Evolutionary conservation across 2,113 vertebrate genomes (phyloP).

Genomic region (Pseudorectes ferrugineus): DNA sequence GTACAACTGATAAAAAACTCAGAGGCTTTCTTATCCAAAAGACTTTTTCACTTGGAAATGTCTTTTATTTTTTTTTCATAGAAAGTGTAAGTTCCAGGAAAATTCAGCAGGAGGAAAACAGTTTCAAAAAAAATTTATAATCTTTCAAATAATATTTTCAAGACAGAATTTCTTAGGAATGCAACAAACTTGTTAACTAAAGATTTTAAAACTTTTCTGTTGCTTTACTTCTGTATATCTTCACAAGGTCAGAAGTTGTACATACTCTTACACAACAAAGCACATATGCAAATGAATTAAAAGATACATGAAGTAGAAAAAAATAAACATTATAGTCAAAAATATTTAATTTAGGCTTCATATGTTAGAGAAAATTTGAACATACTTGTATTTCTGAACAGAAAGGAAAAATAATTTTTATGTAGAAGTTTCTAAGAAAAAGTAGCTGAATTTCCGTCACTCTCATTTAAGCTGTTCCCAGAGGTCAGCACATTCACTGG

Average conservation of each 20-base stretch:
- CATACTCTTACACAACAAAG: background rate
- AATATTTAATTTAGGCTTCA: background rate
- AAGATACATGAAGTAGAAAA: background rate
- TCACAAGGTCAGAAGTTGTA: background rate
- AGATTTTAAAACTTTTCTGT: background rate
- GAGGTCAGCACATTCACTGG: background rate
- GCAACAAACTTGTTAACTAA: background rate
- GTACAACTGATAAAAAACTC: background rate
- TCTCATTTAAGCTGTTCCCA: background rate
- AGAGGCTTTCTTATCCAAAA: background rate
- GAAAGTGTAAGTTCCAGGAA: background rate
- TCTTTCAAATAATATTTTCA: background rate
- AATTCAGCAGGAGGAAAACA: background rate
- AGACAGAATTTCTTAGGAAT: background rate
- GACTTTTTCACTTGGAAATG: background rate
- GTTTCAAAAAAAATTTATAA: background rate
- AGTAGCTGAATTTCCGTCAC: background rate
- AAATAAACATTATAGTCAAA: background rate
- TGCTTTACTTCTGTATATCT: background rate
- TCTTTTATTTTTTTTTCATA: background rate
- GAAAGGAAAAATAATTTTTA: background rate
- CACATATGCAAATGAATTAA: background rate
- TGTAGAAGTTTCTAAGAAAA: background rate
- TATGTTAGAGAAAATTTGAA: background rate
- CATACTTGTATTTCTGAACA: background rate